phyloP scores from a whole-genome alignment of 1,140 invertebrate species.

The Drosophila micromelanica region DNA sequence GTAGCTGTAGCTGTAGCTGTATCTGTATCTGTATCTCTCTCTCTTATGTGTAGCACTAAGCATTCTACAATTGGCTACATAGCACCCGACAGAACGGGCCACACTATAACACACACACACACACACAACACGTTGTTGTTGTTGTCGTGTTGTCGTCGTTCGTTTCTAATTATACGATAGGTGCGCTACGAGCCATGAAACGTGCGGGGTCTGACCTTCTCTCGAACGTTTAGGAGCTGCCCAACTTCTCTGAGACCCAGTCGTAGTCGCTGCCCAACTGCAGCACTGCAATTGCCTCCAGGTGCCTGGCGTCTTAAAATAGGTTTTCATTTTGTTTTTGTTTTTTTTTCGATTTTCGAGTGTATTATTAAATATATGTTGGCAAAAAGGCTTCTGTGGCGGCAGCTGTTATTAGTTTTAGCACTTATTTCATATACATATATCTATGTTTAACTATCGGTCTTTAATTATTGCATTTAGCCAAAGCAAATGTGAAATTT shows the following conservation, averaged over 20 bases:
- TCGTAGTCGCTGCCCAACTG: conserved; percentile 18
- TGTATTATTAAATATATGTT: conserved; percentile 74
- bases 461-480: conserved; percentile 69
- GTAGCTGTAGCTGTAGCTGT: conserved; percentile 4
- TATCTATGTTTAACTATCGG: background rate
- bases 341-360: conserved; percentile 38
- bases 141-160: conserved; percentile 72
- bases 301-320: conserved; percentile 49
- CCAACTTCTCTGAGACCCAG: conserved; percentile 18
- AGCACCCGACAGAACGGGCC: conserved; percentile 28
- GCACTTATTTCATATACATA: conserved; percentile 32
- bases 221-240: conserved; percentile 63
- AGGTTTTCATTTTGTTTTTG: conserved; percentile 26
- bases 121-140: conserved; percentile 33
- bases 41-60: conserved; percentile 35
- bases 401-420: conserved; percentile 64
- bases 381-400: conserved; percentile 70
- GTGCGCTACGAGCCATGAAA: conserved; percentile 79
- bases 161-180: conserved; percentile 82
- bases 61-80: conserved; percentile 71
- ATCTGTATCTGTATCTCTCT: conserved; percentile 29
- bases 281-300: conserved; percentile 40
- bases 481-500: conserved; percentile 19
- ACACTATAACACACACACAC: conserved; percentile 27
- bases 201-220: conserved; percentile 82